Evolutionary conservation across 1,140 invertebrate species (phyloP), one percentile per base, ranked within the genome.

Genomic region (Drosophila repleta): DNA sequence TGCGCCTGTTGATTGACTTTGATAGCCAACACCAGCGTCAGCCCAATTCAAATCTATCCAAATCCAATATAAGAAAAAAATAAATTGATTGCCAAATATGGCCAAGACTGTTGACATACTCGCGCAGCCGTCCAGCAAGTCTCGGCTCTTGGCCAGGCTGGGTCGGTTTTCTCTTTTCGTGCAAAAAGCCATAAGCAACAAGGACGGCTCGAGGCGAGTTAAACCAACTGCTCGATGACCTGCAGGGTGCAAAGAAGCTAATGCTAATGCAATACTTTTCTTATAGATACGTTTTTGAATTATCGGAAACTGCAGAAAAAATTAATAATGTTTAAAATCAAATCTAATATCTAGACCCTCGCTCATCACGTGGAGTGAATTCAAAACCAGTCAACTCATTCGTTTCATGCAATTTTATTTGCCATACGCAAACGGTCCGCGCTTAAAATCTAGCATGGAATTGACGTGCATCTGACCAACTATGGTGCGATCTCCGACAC

Each of bases 1-100:
- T 67, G 56, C 72, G 43, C 37, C 56, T 76, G 66, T 74, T 74
- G 75, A 83, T 83, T 83, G 79, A 71, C 63, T 76, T 73, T 76
- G 79, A 76, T 83, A 75, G 72, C 78, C 82, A 75, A 71, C 70
- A 57, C 74, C 65, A 82, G 71, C 74, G 79, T 75, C 70, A 67
- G 69, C 48, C 57, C 74, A 70, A 83, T 82, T 82, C 74, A 67
- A 83, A 79, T 78, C 69, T 43, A 64, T 21, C 63, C 51, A 62
- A 56, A 58, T 18, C 11, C 43, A 35, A 71, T 17, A 45, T 11
- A 46, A 46, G 18, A 51, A 26, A 35, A 55, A 61, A 45, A 35
- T 55, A 39, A 24, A 26, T 20, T 62, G 37, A 57, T 64, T 76
- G 66, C 80, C 79, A 76, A 74, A 84, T 81, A 68, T 49, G 76